Base-by-base conservation (phyloP, 1,140 invertebrate species). In the Gonioctena quinquepunctata region DNA sequence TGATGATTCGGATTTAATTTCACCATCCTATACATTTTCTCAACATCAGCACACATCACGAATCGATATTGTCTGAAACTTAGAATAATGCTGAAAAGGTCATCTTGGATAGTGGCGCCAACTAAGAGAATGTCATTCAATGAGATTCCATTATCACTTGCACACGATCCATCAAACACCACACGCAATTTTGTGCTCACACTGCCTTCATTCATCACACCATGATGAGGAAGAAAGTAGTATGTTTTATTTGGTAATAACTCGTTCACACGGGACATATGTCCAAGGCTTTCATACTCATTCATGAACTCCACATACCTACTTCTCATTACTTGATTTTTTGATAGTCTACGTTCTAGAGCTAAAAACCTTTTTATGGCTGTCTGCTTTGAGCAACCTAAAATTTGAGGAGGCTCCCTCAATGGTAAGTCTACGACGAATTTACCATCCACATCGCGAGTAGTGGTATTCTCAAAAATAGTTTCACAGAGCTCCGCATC, bases 41-140 rank as follows among this genome's bases (percentile, higher is more conserved):
- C 16, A n/a, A 54, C 18, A 21, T 54, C 50, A 8, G 11, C 18
- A 19, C 16, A 54, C 13, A 54, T 21, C 7, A 54, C 50, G 11
- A 54, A n/a, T 19, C 11, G 18, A 54, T 21, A 5, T n/a, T 72
- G 69, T 64, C 82, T 70, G 74, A 86, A 86, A 2, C 80, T 69
- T 4, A 49, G 13, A 23, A 52, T 48, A 57, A 65, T 62, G 16
- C 52, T 67, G 42, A 72, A 76, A 72, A 81, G 63, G 27, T 73
- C 68, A 13, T 48, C 16, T 54, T 79, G 78, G 11, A 80, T 25
- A 5, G 49, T 76, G 1, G 77, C 76, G 13, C 80, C 80, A 13
- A 60, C 23, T 21, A 56, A 57, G 19, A 72, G 59, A 27, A 75
- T 23, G 7, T 80, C 72, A 54, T 81, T 80, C 21, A 81, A 70